Conservation (phyloP, 1,140 invertebrate species). For the Trinorchestia longiramus region DNA sequence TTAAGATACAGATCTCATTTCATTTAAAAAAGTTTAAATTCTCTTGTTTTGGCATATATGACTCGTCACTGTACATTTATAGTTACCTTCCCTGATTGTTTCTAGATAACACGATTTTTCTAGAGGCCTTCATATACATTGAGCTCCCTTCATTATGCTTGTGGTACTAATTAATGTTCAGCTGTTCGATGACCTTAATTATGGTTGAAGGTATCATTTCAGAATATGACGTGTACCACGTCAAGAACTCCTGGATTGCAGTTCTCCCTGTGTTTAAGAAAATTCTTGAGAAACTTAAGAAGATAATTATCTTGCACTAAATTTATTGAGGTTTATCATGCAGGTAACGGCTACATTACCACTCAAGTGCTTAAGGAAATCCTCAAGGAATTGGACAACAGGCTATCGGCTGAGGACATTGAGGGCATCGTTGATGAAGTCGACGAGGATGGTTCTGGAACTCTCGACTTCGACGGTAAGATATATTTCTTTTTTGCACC, state of each 20-base stretch:
- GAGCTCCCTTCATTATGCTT: too few relatives aligned
- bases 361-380: constrained; percentile 92
- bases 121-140: not conserved
- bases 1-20: not conserved
- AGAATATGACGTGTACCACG: too few relatives aligned
- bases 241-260: not conserved
- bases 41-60: too few relatives aligned
- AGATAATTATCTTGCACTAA: not conserved
- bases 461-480: constrained; percentile 47
- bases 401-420: constrained; percentile 90
- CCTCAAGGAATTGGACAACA: constrained; percentile 90
- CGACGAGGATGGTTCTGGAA: constrained; percentile 59
- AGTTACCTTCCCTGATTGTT: too few relatives aligned
- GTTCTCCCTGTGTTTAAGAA: not conserved
- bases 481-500: not conserved
- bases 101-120: not conserved
- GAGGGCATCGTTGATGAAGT: constrained; percentile 93
- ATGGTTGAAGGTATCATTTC: too few relatives aligned
- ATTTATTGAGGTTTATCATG: not conserved
- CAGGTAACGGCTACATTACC: constrained; percentile 95
- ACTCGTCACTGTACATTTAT: too few relatives aligned
- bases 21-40: not conserved
- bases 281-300: not conserved
- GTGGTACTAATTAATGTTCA: too few relatives aligned
- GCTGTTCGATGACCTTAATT: too few relatives aligned